Conservation (phyloP, 2,113 vertebrate species). For the Scomber scombrus region DNA sequence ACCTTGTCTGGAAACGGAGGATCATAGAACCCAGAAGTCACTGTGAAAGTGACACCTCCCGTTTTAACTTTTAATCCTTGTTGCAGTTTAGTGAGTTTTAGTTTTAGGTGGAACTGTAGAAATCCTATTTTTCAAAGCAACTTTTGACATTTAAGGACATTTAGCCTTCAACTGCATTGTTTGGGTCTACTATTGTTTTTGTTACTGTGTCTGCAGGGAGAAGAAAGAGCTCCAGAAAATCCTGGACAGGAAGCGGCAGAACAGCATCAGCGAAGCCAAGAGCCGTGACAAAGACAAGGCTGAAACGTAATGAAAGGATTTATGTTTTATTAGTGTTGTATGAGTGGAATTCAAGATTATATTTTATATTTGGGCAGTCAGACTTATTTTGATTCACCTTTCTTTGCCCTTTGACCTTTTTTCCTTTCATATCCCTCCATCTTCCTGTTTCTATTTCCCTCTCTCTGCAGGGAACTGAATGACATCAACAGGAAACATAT, state of each 20-base stretch:
- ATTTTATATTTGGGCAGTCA: not conserved
- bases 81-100: no score
- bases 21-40: not conserved
- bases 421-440: not conserved
- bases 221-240: constrained; percentile 93
- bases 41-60: not conserved
- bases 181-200: not conserved
- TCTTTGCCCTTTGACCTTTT: constrained; percentile 8
- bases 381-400: not conserved
- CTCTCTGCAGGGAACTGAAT: constrained; percentile 83
- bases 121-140: not conserved
- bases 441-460: not conserved
- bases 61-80: not conserved
- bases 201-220: constrained; percentile 81
- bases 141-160: not conserved
- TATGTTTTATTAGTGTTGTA: not conserved
- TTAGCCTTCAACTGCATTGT: no score
- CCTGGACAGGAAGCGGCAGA: constrained; percentile 89
- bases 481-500: constrained; percentile 93
- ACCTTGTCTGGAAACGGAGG: not conserved
- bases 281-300: constrained; percentile 88
- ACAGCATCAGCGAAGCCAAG: constrained; percentile 91
- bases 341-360: not conserved
- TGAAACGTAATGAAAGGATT: constrained; percentile 80
- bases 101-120: no score